A percentile compares a stretch with the other conserved stretches of the same genome.
phyloP scores from a whole-genome alignment of 2,797 vertebrate species.

The Serranus cabrilla region DNA sequence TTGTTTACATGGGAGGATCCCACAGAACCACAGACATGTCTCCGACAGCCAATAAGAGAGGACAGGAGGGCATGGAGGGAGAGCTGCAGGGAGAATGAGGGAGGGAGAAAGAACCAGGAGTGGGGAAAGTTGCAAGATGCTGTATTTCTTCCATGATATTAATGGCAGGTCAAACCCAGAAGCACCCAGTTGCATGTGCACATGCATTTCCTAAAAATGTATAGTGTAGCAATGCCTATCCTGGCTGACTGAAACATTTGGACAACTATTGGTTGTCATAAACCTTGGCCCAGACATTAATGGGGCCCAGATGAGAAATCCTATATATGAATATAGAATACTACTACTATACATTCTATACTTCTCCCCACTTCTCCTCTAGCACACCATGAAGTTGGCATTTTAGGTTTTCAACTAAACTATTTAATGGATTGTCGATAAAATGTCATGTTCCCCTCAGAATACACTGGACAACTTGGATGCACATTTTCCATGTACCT shows the following conservation, averaged over 20 bases:
- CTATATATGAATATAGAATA: too few species aligned
- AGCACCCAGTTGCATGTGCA: neutral
- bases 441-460: too few species aligned
- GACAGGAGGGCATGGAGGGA: slow-evolving; percentile 26
- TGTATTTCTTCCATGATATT: slow-evolving; percentile 21
- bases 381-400: too few species aligned
- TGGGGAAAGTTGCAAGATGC: slow-evolving; percentile 15
- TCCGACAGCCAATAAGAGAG: slow-evolving; percentile 55
- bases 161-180: slow-evolving; percentile 13
- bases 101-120: slow-evolving; percentile 36
- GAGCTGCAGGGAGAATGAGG: slow-evolving; percentile 26
- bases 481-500: too few species aligned
- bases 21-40: slow-evolving; percentile 80
- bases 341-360: too few species aligned
- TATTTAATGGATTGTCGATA: too few species aligned
- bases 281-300: neutral
- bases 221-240: neutral
- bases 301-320: neutral
- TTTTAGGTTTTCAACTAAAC: too few species aligned
- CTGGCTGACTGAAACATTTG: neutral
- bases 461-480: neutral
- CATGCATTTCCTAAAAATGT: neutral
- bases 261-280: neutral
- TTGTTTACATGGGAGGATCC: slow-evolving; percentile 84
- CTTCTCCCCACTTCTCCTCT: too few species aligned